Evolutionary conservation across 2,888 invertebrate genomes (phyloP).

Genomic region (Trisateles emortualis): DNA sequence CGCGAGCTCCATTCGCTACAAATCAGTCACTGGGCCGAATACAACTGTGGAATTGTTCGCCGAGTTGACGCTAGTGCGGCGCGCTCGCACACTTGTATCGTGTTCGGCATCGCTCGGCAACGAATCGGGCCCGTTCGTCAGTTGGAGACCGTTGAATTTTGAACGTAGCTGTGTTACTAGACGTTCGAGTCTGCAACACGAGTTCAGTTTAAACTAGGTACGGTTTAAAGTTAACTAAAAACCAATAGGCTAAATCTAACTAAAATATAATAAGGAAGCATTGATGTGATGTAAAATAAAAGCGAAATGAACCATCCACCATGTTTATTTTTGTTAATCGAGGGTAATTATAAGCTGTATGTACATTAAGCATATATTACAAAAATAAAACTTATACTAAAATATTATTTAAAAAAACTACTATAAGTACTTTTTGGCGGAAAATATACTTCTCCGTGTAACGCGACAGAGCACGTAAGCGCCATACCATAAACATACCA

Average conservation of each 20-base stretch:
- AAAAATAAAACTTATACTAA: background rate
- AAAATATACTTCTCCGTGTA: too few relatives aligned
- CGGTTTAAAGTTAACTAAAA: slow-evolving; percentile 28
- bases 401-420: background rate
- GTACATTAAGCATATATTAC: slow-evolving; percentile 10
- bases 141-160: slow-evolving; percentile 78
- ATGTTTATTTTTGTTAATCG: slow-evolving; percentile 18
- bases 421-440: background rate
- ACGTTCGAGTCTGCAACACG: slow-evolving; percentile 86
- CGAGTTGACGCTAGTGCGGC: slow-evolving; percentile 72
- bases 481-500: too few relatives aligned
- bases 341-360: slow-evolving; percentile 15
- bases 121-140: slow-evolving; percentile 77
- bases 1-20: slow-evolving; percentile 76
- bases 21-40: slow-evolving; percentile 88
- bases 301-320: slow-evolving; percentile 20
- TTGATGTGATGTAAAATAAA: slow-evolving; percentile 11
- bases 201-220: slow-evolving; percentile 57
- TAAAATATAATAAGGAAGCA: slow-evolving; percentile 13
- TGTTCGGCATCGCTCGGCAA: slow-evolving; percentile 79
- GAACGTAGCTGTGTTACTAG: slow-evolving; percentile 86
- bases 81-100: slow-evolving; percentile 66
- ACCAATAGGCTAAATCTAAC: slow-evolving; percentile 22
- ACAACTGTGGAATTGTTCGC: slow-evolving; percentile 80
- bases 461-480: too few relatives aligned